Evolutionary conservation across 2,113 vertebrate genomes (phyloP).

Genomic region (Bagarius yarrelli): DNA sequence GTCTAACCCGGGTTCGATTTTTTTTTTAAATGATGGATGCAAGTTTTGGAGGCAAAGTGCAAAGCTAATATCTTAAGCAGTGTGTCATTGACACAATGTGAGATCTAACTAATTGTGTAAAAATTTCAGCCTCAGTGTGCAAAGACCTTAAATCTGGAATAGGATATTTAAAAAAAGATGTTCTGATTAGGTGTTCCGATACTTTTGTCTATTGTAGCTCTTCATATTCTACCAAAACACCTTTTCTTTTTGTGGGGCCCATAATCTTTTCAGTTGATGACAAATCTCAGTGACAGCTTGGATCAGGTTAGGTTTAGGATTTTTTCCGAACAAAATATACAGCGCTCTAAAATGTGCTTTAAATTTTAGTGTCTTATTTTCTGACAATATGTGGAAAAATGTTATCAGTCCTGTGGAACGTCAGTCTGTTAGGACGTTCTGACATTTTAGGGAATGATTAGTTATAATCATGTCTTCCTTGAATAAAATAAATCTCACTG

Average conservation of each 20-base stretch:
- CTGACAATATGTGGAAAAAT: background rate
- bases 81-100: too few species aligned
- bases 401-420: background rate
- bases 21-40: too few species aligned
- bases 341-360: background rate
- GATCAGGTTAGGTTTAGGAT: background rate
- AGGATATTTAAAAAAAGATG: too few species aligned
- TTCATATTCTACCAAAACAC: background rate
- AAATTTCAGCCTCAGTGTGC: too few species aligned
- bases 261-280: background rate
- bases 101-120: too few species aligned
- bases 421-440: background rate
- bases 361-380: background rate
- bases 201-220: background rate
- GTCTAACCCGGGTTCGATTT: too few species aligned
- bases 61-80: too few species aligned
- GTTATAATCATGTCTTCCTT: background rate
- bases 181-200: too few species aligned
- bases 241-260: background rate
- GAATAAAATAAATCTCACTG: background rate
- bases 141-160: too few species aligned
- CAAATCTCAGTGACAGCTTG: background rate
- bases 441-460: constrained; percentile 9
- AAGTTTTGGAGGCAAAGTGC: too few species aligned
- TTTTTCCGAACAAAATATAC: background rate